These are phyloP conservation scores for Coregonus suidteri DNA, from an alignment of 2,797 vertebrate genomes.

Conservation along the genomic window DNA sequence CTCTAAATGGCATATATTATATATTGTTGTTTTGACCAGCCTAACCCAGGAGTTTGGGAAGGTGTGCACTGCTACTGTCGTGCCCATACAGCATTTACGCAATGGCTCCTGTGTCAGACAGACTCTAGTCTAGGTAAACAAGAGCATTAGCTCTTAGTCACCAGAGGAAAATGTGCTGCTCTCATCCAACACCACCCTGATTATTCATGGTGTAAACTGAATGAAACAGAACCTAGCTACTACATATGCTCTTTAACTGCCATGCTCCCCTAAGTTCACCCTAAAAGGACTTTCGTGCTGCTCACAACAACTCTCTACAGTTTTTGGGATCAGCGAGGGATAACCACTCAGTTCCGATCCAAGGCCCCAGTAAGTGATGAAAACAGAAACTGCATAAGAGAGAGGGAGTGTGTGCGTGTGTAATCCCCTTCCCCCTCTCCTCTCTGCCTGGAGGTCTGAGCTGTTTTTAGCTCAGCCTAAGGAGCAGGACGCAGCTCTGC, in stretches of 20 bases:
- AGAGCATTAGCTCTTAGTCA: not conserved
- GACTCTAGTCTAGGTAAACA: not conserved
- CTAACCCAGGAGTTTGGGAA: not conserved
- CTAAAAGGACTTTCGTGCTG: slow-evolving; percentile 44
- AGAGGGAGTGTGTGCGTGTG: not conserved
- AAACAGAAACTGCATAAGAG: slow-evolving; percentile 53
- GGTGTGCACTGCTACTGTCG: too few relatives aligned
- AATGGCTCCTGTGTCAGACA: not conserved
- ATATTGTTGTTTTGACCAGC: not conserved
- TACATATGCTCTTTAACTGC: not conserved
- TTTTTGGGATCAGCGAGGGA: slow-evolving; percentile 51
- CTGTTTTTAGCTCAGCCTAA: slow-evolving; percentile 60
- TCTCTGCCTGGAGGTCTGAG: slow-evolving; percentile 40
- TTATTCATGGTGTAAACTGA: not conserved
- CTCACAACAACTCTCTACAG: slow-evolving; percentile 17
- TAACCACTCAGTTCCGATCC: slow-evolving; percentile 46
- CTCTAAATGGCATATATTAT: too few relatives aligned
- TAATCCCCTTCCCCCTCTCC: not conserved
- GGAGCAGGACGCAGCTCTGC: slow-evolving; percentile 35
- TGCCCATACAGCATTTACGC: too few relatives aligned
- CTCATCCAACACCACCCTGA: not conserved
- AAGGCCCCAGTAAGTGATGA: slow-evolving; percentile 46
- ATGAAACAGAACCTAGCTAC: not conserved
- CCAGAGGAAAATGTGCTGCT: not conserved
- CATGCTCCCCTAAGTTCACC: not conserved